Evolutionary conservation across 2,888 invertebrate species (phyloP), one percentile per base, ranked within the genome.

Genomic region (Catocala sponsa): DNA sequence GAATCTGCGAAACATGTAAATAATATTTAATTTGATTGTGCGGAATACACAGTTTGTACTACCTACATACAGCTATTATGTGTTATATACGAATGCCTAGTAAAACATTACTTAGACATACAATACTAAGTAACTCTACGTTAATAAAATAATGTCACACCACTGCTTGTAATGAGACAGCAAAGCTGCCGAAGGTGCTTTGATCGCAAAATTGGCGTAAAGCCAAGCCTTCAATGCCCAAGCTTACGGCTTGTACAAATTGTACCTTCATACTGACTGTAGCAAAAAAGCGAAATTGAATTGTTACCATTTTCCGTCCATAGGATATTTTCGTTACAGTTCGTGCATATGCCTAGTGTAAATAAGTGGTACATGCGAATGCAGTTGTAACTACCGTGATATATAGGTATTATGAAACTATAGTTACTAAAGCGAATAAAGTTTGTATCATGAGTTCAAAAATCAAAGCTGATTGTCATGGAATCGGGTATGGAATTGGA

Each of bases 281-380:
- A 92, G 92, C 92, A 88, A 92, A 91, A 90, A 93, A 92, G 92
- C 93, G 93, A 93, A 94, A 94, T 93, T 93, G 93, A 94, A 94
- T 93, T 94, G 93, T 93, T 91, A 89, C 88, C 89, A 86, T 87
- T 86, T 87, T 91, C 91, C 90, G 89, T 91, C 91, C 82, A 81
- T 85, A 86, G 90, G 91, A 91, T 85, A 88, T 88, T 90, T 83
- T 77, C 78, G 81, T 86, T 84, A 87, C 86, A 81, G 78, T 82
- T 88, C 91, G 92, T 93, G 92, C 92, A 91, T 77, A 83, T 83
- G 83, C 83, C 85, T 87, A 87, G 68, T 76, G 68, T 78, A 82
- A 84, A 83, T 84, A 87, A 83, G 89, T 88, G 88, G 83, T 78
- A 83, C 89, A 90, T 90, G 89, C 89, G 87, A 89, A 90, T 91